Conservation (phyloP, 2,113 vertebrate genomes). For the Sinocyclocheilus anshuiensis region DNA sequence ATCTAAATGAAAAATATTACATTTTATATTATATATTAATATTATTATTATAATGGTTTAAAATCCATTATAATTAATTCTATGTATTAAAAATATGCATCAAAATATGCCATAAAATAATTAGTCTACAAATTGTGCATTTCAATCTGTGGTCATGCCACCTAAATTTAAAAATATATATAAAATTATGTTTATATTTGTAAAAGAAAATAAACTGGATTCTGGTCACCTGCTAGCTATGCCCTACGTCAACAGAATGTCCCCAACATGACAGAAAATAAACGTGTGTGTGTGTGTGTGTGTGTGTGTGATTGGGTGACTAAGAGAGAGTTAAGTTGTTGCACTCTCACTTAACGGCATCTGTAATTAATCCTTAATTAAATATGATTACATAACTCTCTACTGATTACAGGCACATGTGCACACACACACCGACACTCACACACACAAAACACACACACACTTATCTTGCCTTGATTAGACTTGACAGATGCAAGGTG, state of each 20-base stretch:
- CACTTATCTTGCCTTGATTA: constrained; percentile 53
- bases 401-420: constrained; percentile 49
- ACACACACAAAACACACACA: constrained; percentile 35
- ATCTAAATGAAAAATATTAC: background rate
- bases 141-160: background rate
- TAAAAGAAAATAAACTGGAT: background rate
- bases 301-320: background rate
- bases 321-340: constrained; percentile 44
- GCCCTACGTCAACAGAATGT: background rate
- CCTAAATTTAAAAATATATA: background rate
- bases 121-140: background rate
- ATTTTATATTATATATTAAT: no score
- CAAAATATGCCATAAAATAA: background rate
- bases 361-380: constrained; percentile 58
- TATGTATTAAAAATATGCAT: background rate
- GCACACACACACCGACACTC: constrained; percentile 15
- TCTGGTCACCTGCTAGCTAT: background rate
- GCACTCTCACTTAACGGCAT: constrained; percentile 48
- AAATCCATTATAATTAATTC: background rate
- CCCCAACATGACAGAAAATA: background rate
- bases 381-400: constrained; percentile 61
- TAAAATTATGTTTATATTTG: background rate
- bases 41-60: background rate
- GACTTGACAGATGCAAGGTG: constrained; percentile 49
- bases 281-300: constrained; percentile 18